phyloP scores from a whole-genome alignment of 2,888 invertebrate species.

The Odontothrips loti region DNA sequence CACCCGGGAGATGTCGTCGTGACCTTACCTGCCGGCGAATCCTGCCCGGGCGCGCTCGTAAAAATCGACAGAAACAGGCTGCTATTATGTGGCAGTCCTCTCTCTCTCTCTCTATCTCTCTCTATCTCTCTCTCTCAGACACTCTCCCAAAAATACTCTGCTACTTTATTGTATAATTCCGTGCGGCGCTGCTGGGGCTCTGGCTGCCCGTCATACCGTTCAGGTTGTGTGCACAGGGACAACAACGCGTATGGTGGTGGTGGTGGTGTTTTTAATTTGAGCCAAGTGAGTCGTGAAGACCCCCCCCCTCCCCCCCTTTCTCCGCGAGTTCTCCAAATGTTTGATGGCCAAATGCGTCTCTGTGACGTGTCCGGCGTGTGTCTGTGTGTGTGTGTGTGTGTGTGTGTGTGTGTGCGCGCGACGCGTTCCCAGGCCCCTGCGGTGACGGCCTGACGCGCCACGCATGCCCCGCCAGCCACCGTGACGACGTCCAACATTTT shows the following conservation, averaged over 20 bases:
- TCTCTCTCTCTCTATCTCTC: no score
- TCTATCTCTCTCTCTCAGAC: no score
- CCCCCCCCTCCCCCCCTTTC: no score
- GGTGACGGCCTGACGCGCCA: neutral
- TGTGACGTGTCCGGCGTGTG: neutral
- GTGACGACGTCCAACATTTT: neutral
- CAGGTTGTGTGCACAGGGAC: slow-evolving; percentile 18
- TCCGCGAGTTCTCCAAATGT: neutral
- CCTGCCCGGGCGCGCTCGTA: neutral
- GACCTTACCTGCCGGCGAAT: neutral
- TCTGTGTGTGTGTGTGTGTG: no score
- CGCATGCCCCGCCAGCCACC: neutral
- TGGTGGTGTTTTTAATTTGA: slow-evolving; percentile 12
- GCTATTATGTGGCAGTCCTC: no score
- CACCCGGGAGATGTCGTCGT: neutral
- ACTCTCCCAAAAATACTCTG: no score
- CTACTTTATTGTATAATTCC: no score
- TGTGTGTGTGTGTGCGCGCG: neutral
- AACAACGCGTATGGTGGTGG: no score
- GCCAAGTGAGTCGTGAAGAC: neutral
- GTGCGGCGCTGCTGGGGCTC: no score
- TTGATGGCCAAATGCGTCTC: neutral
- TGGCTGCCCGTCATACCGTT: no score
- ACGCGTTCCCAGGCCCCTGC: neutral
- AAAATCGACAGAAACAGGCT: neutral